A percentile compares a stretch with the other conserved stretches of the same genome.
Evolutionary conservation across 2,113 vertebrate genomes (phyloP).

Genomic region (Scophthalmus maximus): DNA sequence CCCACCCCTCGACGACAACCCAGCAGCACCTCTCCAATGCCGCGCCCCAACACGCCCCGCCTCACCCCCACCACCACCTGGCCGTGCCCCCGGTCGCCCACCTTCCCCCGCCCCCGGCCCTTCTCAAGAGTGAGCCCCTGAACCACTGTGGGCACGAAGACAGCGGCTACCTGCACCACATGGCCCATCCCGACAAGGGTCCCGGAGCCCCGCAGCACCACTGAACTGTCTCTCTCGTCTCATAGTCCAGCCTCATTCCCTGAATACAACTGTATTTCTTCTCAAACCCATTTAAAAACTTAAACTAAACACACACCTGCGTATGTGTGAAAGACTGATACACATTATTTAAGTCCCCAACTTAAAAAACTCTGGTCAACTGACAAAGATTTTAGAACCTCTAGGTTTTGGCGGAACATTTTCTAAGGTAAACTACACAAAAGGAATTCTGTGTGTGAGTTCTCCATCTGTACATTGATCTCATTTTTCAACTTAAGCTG

Average conservation of each 20-base stretch:
- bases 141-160: conserved; percentile 95
- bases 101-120: conserved; percentile 92
- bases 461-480: conserved; percentile 43
- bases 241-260: conserved; percentile 54
- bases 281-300: conserved; percentile 27
- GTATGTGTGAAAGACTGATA: conserved; percentile 20
- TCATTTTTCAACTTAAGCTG: conserved; percentile 60
- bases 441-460: conserved; percentile 23
- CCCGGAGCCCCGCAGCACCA: conserved; percentile 89
- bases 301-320: conserved; percentile 33
- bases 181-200: conserved; percentile 87
- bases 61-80: conserved; percentile 88
- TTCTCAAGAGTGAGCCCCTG: conserved; percentile 96
- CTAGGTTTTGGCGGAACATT: conserved; percentile 8
- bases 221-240: conserved; percentile 70
- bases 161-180: conserved; percentile 90
- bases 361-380: conserved; percentile 34
- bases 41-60: conserved; percentile 80
- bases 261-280: conserved; percentile 20
- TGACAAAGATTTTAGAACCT: conserved; percentile 51
- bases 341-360: conserved; percentile 28
- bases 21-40: conserved; percentile 85
- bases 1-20: conserved; percentile 68
- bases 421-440: conserved; percentile 28
- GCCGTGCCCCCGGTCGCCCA: conserved; percentile 88